Evolutionary conservation across 1,140 invertebrate genomes (phyloP).

Genomic region (Agrilus planipennis): DNA sequence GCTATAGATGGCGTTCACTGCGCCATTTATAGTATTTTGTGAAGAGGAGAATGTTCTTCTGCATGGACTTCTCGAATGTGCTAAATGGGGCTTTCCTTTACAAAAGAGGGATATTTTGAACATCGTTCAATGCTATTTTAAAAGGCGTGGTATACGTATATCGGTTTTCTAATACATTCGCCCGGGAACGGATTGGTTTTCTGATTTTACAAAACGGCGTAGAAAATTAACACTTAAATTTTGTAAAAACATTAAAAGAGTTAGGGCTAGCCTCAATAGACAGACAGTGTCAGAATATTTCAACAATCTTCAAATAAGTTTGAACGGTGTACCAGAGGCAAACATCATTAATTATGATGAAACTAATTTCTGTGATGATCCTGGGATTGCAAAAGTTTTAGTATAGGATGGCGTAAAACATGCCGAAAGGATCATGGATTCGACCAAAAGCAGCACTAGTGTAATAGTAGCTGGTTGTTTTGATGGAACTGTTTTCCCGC

Average conservation of each 20-base stretch:
- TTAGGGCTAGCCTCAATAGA: neutral
- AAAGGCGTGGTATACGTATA: neutral
- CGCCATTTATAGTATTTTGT: no score
- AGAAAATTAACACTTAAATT: neutral
- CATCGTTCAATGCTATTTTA: neutral
- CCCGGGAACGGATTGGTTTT: neutral
- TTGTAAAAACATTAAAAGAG: constrained; percentile 6
- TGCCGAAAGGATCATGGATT: constrained; percentile 10
- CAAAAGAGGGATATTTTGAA: neutral
- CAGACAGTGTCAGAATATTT: constrained; percentile 3
- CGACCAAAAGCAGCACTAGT: constrained; percentile 7
- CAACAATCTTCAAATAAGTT: constrained; percentile 3
- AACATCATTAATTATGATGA: constrained; percentile 11
- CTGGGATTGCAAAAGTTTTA: constrained; percentile 8
- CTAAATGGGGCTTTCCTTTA: neutral
- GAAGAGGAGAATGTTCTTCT: neutral
- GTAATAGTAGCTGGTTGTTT: constrained; percentile 13
- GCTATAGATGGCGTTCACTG: no score
- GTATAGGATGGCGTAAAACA: constrained; percentile 10
- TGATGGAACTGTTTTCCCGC: constrained; percentile 7
- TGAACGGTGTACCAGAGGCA: constrained; percentile 7
- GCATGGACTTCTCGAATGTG: neutral
- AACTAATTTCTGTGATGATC: constrained; percentile 8
- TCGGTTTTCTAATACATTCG: neutral
- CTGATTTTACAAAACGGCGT: constrained; percentile 2